Conservation (phyloP, 2,888 invertebrate genomes). For the Dicycla oo region DNA sequence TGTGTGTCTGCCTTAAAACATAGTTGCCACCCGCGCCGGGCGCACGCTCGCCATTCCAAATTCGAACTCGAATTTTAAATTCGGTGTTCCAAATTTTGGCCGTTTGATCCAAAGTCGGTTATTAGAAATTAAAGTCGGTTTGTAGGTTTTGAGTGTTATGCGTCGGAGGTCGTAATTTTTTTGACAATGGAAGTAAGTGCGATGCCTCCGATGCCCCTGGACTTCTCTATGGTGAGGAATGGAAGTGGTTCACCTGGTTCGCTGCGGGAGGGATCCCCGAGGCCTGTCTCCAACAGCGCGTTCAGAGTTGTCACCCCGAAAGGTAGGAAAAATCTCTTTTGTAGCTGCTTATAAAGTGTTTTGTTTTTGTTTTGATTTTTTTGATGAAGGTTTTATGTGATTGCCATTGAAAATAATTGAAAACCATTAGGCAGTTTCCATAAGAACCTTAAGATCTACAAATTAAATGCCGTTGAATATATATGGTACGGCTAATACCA, state of each 20-base stretch:
- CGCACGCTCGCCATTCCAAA: conserved; percentile 82
- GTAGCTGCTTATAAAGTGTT: background rate
- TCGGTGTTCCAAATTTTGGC: conserved; percentile 59
- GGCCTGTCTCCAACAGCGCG: conserved; percentile 90
- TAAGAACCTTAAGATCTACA: background rate
- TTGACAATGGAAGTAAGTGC: conserved; percentile 91
- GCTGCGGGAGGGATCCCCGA: conserved; percentile 82
- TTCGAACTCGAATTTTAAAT: conserved; percentile 71
- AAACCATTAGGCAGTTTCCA: no score
- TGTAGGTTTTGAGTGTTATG: conserved; percentile 71
- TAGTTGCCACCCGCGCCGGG: conserved; percentile 82
- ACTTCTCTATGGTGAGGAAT: conserved; percentile 91
- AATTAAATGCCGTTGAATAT: background rate
- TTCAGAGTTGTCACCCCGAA: conserved; percentile 93
- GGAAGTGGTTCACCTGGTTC: conserved; percentile 80
- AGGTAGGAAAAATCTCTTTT: conserved; percentile 78
- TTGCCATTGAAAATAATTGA: background rate
- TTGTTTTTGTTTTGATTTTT: conserved; percentile 52
- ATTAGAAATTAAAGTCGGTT: conserved; percentile 52
- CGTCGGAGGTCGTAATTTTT: conserved; percentile 69
- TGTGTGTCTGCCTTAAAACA: conserved; percentile 85
- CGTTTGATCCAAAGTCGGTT: conserved; percentile 42
- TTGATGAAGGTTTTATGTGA: background rate
- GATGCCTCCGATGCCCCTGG: conserved; percentile 92
- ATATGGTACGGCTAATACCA: background rate